phyloP scores from a whole-genome alignment of 1,140 invertebrate species.

The Bacillus rossius region DNA sequence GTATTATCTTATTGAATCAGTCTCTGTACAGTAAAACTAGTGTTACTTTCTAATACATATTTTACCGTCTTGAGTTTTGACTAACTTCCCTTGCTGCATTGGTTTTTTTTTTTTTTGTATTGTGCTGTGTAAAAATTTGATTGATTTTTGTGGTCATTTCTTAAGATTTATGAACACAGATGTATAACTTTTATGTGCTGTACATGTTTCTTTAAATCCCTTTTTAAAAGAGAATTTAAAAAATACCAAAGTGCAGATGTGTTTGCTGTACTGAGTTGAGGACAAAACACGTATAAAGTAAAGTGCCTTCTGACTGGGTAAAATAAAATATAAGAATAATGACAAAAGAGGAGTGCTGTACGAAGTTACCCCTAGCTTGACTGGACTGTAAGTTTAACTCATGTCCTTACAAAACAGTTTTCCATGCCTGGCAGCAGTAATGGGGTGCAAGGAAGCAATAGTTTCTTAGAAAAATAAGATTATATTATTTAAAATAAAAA shows the following conservation, averaged over 20 bases:
- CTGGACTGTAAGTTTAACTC: too few relatives aligned
- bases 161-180: neutral
- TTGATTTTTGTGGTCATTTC: too few relatives aligned
- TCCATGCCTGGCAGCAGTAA: constrained; percentile 4
- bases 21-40: constrained; percentile 1
- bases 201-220: neutral
- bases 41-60: constrained; percentile 14
- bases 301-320: constrained; percentile 18
- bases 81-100: constrained; percentile 7
- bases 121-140: neutral
- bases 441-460: constrained; percentile 15
- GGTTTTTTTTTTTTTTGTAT: constrained; percentile 10
- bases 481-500: neutral
- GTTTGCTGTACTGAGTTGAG: constrained; percentile 13
- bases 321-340: constrained; percentile 5
- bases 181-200: too few relatives aligned
- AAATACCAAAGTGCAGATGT: constrained; percentile 18
- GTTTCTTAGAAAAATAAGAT: constrained; percentile 3
- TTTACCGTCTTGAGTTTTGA: constrained; percentile 9
- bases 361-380: neutral
- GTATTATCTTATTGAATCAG: constrained; percentile 17
- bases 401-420: too few relatives aligned
- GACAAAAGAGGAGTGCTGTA: neutral
- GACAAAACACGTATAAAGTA: constrained; percentile 16
- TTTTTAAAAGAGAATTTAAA: too few relatives aligned